Percentiles rank a stretch among this genome's conserved stretches.
These are phyloP conservation scores for Tuta absoluta DNA, from an alignment of 2,888 invertebrate species.

Conservation along the genomic window DNA sequence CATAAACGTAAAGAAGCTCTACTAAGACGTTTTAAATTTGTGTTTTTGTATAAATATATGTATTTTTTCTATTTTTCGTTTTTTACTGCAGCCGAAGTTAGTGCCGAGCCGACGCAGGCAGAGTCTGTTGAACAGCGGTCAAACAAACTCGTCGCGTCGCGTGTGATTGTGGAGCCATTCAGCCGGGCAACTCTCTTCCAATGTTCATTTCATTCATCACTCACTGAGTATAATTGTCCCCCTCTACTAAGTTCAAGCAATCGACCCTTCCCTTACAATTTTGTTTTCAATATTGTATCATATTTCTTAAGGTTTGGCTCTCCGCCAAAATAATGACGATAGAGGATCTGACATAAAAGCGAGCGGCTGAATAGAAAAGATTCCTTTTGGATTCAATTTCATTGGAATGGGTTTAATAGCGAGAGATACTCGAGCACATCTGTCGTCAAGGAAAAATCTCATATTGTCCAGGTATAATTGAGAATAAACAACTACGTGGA, in stretches of 20 bases:
- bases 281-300: constrained; percentile 9
- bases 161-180: neutral
- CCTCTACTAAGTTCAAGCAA: neutral
- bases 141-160: neutral
- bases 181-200: neutral
- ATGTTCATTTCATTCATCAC: constrained; percentile 12
- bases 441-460: neutral
- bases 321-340: constrained; percentile 2
- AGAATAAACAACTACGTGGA: no score
- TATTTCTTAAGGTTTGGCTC: constrained; percentile 5
- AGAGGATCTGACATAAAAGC: neutral
- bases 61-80: no score
- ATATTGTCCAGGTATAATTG: neutral
- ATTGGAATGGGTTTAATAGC: neutral
- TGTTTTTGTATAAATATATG: no score
- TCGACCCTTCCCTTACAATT: neutral
- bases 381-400: neutral
- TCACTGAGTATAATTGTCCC: neutral
- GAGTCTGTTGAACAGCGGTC: constrained; percentile 4
- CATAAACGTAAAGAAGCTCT: no score
- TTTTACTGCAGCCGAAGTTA: neutral
- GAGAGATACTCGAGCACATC: neutral
- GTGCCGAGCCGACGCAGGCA: neutral
- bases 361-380: neutral
- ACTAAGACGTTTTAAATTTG: no score